Conservation (phyloP, 2,888 invertebrate species). For the Acanthosepion lycidas region DNA sequence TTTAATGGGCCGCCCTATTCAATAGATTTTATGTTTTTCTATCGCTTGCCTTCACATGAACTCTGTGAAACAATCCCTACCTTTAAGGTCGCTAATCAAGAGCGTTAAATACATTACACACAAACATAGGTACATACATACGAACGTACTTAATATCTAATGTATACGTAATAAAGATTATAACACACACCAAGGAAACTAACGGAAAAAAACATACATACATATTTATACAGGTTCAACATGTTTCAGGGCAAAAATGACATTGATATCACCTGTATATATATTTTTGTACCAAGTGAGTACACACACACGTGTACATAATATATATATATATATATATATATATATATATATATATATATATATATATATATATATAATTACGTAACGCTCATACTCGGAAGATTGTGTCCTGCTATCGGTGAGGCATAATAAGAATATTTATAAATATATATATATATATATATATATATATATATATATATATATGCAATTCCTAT, state of each 20-base stretch:
- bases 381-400: no score
- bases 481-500: no score
- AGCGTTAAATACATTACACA: not conserved
- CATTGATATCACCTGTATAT: not conserved
- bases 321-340: not conserved
- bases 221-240: not conserved
- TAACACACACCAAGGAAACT: not conserved
- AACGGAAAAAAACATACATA: not conserved
- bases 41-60: slow-evolving; percentile 33
- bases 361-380: not conserved
- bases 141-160: not conserved
- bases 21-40: not conserved
- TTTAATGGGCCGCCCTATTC: slow-evolving; percentile 13
- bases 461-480: not conserved
- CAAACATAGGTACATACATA: not conserved
- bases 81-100: slow-evolving; percentile 33
- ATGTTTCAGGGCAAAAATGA: no score
- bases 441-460: not conserved
- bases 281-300: not conserved
- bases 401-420: no score
- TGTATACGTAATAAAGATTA: not conserved
- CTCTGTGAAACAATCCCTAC: slow-evolving; percentile 11
- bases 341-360: not conserved
- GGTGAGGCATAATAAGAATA: not conserved
- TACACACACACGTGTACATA: no score